Base-by-base conservation (phyloP, 2,113 vertebrate genomes). In the Hipposideros armiger region DNA sequence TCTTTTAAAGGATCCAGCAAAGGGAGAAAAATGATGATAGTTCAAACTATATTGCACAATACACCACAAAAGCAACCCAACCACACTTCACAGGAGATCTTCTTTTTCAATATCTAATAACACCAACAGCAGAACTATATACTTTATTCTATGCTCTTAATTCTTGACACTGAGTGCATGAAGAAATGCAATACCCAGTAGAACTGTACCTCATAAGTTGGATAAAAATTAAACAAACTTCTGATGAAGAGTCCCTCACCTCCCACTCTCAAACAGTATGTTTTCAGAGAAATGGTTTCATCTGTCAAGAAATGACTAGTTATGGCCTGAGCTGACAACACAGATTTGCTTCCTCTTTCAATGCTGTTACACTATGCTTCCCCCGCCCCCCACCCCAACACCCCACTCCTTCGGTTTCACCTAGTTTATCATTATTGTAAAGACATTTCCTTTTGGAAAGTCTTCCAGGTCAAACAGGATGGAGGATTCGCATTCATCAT, bases 201-300 rank as follows among this genome's bases (percentile, higher is more conserved):
- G 73, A 90, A 76, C 2, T 85, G 32, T 58, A 67, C 50, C 67
- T 83, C 64, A 56, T 45, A 93, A 85, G 3, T 0, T 91, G 70
- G 58, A 83, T 90, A 93, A 74, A 95, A 78, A 82, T 81, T 36
- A 77, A 91, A 36, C 54, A 94, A 89, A 91, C 50, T 80, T 96
- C 77, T 91, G 76, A 93, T 19, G n/a, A 78, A 70, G 67, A 84
- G 92, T 97, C 62, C 95, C 94, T 50, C 81, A 17, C 82, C 86
- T 96, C 87, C 87, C 70, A 92, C 88, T 67, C 72, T 30, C 62
- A 60, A 94, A 95, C 87, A 87, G n/a, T n/a, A 0, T 91, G 72
- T 98, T 97, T 98, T 98, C 98, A 98, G 97, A 98, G 98, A 98
- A 98, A 98, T 83, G 91, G 97, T 97, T 98, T 98, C 96, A 98